Percentiles rank a stretch among this genome's conserved stretches.
These are phyloP conservation scores for Hesperia comma DNA, from an alignment of 2,888 invertebrate species.

Conservation along the genomic window DNA sequence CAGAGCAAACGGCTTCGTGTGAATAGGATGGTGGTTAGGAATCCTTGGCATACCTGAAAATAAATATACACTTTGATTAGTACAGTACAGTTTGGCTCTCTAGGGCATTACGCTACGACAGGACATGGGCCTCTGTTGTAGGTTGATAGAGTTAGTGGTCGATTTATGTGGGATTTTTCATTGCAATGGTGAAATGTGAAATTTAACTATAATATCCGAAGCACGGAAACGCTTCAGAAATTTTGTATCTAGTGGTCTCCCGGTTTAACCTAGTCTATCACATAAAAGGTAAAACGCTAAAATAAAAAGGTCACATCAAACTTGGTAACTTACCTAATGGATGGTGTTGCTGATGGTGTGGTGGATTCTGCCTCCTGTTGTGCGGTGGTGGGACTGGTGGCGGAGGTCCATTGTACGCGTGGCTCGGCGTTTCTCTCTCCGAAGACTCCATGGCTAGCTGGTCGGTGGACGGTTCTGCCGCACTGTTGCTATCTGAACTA, in stretches of 20 bases:
- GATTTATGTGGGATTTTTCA: too few relatives aligned
- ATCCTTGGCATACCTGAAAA: conserved; percentile 77
- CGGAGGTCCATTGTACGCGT: conserved; percentile 80
- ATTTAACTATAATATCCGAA: too few relatives aligned
- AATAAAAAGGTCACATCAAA: too few relatives aligned
- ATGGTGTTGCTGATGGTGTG: conserved; percentile 85
- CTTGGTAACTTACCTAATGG: conserved; percentile 59
- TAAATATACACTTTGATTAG: conserved; percentile 21
- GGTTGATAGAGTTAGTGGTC: too few relatives aligned
- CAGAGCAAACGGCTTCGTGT: conserved; percentile 75
- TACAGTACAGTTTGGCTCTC: conserved; percentile 10
- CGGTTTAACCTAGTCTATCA: too few relatives aligned
- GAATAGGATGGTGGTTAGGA: conserved; percentile 79
- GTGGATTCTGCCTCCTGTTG: conserved; percentile 89
- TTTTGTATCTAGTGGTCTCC: too few relatives aligned
- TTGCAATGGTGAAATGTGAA: too few relatives aligned
- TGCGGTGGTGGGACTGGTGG: conserved; percentile 87
- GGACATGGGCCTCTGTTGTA: too few relatives aligned
- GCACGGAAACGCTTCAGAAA: too few relatives aligned
- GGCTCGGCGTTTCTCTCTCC: conserved; percentile 85
- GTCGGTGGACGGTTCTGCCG: conserved; percentile 84
- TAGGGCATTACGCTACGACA: too few relatives aligned
- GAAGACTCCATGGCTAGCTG: conserved; percentile 89
- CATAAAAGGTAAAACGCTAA: too few relatives aligned
- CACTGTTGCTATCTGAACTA: conserved; percentile 82